Evolutionary conservation across 2,113 vertebrate species (phyloP).

Genomic region (Pimephales promelas): DNA sequence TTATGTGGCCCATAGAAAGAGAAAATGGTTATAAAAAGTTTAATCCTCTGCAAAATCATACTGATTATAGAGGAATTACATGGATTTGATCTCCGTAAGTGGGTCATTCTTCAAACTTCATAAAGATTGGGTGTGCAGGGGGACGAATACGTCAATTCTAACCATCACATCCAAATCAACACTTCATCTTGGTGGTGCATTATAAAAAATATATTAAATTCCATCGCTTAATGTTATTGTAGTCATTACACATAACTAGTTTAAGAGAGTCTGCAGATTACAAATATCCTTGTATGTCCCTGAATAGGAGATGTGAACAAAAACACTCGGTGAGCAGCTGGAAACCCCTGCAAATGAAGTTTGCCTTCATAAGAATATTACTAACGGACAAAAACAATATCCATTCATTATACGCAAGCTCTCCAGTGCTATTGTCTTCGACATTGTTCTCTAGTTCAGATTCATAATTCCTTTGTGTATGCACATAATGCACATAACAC

Average conservation of each 20-base stretch:
- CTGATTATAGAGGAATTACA: constrained; percentile 52
- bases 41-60: constrained; percentile 63
- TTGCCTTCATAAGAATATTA: neutral
- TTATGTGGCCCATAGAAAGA: constrained; percentile 30
- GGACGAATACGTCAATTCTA: too few species aligned
- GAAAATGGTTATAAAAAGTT: constrained; percentile 48
- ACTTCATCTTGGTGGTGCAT: neutral
- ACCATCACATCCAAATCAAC: neutral
- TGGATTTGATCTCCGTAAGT: constrained; percentile 57
- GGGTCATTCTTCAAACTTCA: constrained; percentile 52
- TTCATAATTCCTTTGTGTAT: neutral
- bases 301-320: neutral
- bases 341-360: neutral
- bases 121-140: constrained; percentile 14
- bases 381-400: neutral
- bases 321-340: neutral
- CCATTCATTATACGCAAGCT: neutral
- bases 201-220: neutral
- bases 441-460: neutral
- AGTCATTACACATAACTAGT: too few species aligned
- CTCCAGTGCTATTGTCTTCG: neutral
- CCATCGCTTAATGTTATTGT: neutral
- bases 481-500: neutral
- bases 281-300: neutral
- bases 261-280: neutral